phyloP scores from a whole-genome alignment of 1,140 invertebrate species.

The Trichonephila clavata region DNA sequence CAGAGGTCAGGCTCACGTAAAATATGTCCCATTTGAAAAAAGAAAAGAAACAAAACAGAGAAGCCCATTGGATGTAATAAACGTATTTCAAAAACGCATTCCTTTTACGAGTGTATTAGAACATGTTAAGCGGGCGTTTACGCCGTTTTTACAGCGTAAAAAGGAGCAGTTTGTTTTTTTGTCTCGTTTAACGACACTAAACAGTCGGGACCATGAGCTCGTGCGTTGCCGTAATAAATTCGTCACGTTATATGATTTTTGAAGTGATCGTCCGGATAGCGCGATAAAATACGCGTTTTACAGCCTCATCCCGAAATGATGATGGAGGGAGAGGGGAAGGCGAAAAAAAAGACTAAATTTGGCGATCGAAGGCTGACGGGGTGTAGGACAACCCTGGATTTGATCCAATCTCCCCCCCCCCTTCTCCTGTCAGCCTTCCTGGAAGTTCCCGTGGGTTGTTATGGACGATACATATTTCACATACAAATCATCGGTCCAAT shows the following conservation, averaged over 20 bases:
- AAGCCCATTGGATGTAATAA: slow-evolving; percentile 42
- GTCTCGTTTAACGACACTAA: slow-evolving; percentile 56
- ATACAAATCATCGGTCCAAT: slow-evolving; percentile 75
- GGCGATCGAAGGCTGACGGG: slow-evolving; percentile 18
- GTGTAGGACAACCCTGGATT: slow-evolving; percentile 20
- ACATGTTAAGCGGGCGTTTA: slow-evolving; percentile 46
- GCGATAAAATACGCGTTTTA: slow-evolving; percentile 70
- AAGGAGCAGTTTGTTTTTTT: slow-evolving; percentile 53
- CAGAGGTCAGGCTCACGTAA: slow-evolving; percentile 15
- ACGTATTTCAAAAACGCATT: slow-evolving; percentile 49
- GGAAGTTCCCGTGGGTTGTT: slow-evolving; percentile 46
- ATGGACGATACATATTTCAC: slow-evolving; percentile 72
- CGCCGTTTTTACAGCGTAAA: slow-evolving; percentile 36
- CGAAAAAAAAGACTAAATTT: slow-evolving; percentile 54
- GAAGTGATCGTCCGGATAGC: slow-evolving; percentile 35
- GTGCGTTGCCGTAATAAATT: slow-evolving; percentile 67
- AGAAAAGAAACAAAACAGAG: background rate
- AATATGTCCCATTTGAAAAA: background rate
- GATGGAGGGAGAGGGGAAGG: no score
- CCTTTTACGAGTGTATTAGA: slow-evolving; percentile 52
- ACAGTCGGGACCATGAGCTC: slow-evolving; percentile 41
- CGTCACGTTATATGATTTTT: slow-evolving; percentile 71
- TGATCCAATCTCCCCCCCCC: background rate
- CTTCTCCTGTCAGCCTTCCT: background rate
- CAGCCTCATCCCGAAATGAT: slow-evolving; percentile 69